phyloP scores from a whole-genome alignment of 2,888 invertebrate species.

The Beris chalybata region DNA sequence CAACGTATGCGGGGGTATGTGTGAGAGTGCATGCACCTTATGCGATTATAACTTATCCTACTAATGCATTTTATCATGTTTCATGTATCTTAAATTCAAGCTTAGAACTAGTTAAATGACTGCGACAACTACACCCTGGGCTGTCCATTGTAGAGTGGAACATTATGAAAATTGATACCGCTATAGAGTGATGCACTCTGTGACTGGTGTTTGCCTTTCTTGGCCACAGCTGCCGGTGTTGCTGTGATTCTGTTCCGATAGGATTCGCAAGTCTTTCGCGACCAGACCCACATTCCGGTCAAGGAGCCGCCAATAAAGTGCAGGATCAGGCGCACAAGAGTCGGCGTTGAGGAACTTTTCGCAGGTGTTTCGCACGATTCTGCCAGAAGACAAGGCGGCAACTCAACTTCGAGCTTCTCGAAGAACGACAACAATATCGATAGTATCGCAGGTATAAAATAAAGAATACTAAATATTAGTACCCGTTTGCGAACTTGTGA shows the following conservation, averaged over 20 bases:
- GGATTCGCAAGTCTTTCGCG: constrained; percentile 55
- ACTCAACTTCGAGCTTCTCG: constrained; percentile 48
- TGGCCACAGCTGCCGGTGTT: constrained; percentile 45
- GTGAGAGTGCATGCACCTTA: constrained; percentile 24
- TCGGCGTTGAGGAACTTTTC: constrained; percentile 48
- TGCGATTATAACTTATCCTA: constrained; percentile 15
- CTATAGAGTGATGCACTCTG: constrained; percentile 50
- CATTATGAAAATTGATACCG: constrained; percentile 55
- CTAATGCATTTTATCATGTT: constrained; percentile 4
- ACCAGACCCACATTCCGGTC: constrained; percentile 57
- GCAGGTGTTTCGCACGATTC: constrained; percentile 50
- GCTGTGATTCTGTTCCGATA: constrained; percentile 48
- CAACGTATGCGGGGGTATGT: background rate
- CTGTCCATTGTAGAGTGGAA: constrained; percentile 50
- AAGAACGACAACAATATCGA: constrained; percentile 50
- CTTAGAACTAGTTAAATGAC: constrained; percentile 4
- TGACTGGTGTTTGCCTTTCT: constrained; percentile 46
- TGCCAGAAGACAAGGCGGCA: constrained; percentile 48
- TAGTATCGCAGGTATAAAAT: constrained; percentile 51
- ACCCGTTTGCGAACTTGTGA: constrained; percentile 54
- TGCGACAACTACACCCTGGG: constrained; percentile 48
- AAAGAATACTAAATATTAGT: constrained; percentile 52
- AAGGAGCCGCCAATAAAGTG: constrained; percentile 53
- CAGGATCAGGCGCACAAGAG: constrained; percentile 50
- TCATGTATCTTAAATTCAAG: constrained; percentile 6